Evolutionary conservation across 2,888 invertebrate genomes (phyloP).

Genomic region (Apodemia duryi): DNA sequence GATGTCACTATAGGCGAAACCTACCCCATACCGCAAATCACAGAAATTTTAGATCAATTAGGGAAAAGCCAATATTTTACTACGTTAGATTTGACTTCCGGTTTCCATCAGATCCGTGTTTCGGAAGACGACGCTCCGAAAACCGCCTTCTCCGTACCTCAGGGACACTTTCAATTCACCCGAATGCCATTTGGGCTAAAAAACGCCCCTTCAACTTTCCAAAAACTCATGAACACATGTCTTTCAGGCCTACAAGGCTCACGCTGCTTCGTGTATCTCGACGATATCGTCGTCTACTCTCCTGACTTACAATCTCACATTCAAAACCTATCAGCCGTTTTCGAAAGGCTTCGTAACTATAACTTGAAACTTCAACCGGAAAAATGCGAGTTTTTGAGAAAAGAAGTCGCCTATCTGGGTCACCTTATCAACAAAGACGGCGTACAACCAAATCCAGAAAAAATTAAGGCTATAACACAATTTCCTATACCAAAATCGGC

Average conservation of each 20-base stretch:
- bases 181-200: conserved; percentile 27
- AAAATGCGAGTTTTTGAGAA: background rate
- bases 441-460: background rate
- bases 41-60: conserved; percentile 16
- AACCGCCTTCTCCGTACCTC: conserved; percentile 28
- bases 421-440: background rate
- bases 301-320: background rate
- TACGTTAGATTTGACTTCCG: conserved; percentile 28
- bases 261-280: background rate
- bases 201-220: background rate
- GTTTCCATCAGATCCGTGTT: conserved; percentile 26
- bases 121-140: conserved; percentile 21
- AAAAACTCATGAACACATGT: background rate
- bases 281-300: background rate
- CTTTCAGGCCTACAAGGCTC: background rate
- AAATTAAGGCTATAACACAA: background rate
- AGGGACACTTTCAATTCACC: conserved; percentile 27
- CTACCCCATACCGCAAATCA: conserved; percentile 12
- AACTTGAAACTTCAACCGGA: background rate
- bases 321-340: background rate
- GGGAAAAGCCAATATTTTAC: conserved; percentile 24
- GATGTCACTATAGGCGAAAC: conserved; percentile 15
- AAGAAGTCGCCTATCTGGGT: background rate
- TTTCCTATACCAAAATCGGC: background rate
- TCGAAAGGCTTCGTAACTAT: background rate